Conservation (phyloP, 2,113 vertebrate genomes). For the Crotalus tigris region DNA sequence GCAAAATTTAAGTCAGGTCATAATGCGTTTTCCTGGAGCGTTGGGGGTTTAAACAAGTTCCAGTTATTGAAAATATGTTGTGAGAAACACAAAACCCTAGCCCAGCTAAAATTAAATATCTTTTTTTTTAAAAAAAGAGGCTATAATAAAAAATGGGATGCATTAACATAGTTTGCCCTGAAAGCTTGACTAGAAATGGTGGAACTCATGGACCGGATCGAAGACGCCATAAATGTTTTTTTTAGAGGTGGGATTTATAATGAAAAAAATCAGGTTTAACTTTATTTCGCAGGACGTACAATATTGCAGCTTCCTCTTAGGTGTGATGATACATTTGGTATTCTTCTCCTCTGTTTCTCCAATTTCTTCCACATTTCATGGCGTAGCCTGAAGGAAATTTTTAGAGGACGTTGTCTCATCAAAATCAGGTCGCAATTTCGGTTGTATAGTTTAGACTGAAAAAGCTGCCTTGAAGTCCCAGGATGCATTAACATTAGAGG, state of each 20-base stretch:
- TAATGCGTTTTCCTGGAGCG: conserved; percentile 54
- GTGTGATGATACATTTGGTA: neutral
- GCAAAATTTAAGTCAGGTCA: conserved; percentile 44
- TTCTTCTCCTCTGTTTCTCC: neutral
- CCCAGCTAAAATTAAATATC: conserved; percentile 56
- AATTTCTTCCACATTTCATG: neutral
- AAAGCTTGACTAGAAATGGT: neutral
- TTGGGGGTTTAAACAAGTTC: conserved; percentile 63
- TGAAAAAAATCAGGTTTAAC: neutral
- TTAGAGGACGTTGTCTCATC: neutral
- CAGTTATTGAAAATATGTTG: conserved; percentile 58
- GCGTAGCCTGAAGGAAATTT: neutral
- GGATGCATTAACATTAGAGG: too few relatives aligned
- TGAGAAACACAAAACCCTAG: conserved; percentile 38
- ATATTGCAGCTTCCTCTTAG: neutral
- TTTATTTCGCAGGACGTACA: neutral
- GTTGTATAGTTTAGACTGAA: too few relatives aligned
- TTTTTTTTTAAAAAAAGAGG: conserved; percentile 29
- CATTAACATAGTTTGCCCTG: conserved; percentile 26
- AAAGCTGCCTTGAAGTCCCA: too few relatives aligned
- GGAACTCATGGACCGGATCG: neutral
- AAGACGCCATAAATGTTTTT: neutral
- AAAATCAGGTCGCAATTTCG: neutral
- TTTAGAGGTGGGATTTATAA: neutral
- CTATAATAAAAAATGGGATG: conserved; percentile 48